These are phyloP conservation scores for Burhinus bistriatus DNA, from an alignment of 2,113 vertebrate genomes.

Conservation along the genomic window DNA sequence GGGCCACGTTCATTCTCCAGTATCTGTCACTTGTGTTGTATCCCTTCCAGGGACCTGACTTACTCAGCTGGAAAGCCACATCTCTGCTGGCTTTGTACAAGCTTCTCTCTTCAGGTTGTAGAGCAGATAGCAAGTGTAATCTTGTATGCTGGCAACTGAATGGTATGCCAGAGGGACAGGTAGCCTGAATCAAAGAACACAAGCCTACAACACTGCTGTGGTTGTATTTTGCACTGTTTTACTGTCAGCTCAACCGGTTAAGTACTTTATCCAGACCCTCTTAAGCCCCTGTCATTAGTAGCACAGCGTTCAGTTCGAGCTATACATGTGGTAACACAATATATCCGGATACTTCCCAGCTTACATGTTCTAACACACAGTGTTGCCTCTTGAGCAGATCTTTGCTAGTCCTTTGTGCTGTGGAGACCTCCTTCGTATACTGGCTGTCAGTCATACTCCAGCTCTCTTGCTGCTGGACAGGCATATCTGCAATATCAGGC, in stretches of 20 bases:
- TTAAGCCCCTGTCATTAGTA: neutral
- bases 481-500: neutral
- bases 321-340: neutral
- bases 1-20: neutral
- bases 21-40: neutral
- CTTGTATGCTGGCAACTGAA: neutral
- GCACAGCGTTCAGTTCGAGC: neutral
- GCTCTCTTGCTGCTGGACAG: neutral
- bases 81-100: neutral
- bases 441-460: accelerated
- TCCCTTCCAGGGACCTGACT: neutral
- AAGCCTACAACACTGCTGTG: neutral
- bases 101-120: neutral
- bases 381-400: neutral
- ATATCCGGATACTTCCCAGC: neutral
- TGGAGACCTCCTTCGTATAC: neutral
- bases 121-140: neutral
- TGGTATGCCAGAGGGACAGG: neutral
- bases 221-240: neutral
- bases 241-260: neutral
- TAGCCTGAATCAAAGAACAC: neutral
- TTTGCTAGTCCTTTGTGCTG: neutral
- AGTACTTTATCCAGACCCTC: neutral
- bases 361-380: neutral
- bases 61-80: neutral